Conservation (phyloP, 2,888 invertebrate species). For the Drosophila limbata region DNA sequence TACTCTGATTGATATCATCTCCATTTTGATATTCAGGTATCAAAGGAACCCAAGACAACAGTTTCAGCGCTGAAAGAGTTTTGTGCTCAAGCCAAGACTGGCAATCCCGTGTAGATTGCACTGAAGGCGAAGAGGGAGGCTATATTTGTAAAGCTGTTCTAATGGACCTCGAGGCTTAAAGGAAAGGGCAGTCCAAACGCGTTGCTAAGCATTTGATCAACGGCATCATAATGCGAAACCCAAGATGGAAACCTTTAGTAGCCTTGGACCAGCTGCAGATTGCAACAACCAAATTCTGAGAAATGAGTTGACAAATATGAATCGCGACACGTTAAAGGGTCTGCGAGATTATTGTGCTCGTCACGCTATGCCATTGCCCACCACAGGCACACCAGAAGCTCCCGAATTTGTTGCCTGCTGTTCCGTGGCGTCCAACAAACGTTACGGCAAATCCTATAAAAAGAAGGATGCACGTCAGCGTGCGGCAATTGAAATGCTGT, state of each 20-base stretch:
- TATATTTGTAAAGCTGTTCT: constrained; percentile 83
- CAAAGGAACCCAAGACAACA: constrained; percentile 81
- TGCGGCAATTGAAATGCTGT: constrained; percentile 82
- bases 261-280: constrained; percentile 38
- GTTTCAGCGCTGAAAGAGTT: constrained; percentile 83
- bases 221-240: constrained; percentile 85
- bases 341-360: constrained; percentile 83
- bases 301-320: constrained; percentile 59
- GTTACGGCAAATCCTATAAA: constrained; percentile 83
- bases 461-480: constrained; percentile 85
- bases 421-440: constrained; percentile 79
- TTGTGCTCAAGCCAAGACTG: constrained; percentile 76
- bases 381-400: constrained; percentile 80
- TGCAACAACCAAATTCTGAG: constrained; percentile 37
- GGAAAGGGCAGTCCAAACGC: constrained; percentile 84
- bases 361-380: constrained; percentile 82
- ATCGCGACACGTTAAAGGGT: constrained; percentile 80
- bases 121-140: constrained; percentile 74
- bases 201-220: constrained; percentile 85
- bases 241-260: constrained; percentile 52
- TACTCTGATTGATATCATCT: background rate
- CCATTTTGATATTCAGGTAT: background rate
- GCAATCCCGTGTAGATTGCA: constrained; percentile 74
- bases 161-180: constrained; percentile 79
- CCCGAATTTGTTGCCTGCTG: constrained; percentile 84